Evolutionary conservation across 2,113 vertebrate genomes (phyloP), one percentile per base, ranked within the genome.

Genomic region (Clarias magur): DNA sequence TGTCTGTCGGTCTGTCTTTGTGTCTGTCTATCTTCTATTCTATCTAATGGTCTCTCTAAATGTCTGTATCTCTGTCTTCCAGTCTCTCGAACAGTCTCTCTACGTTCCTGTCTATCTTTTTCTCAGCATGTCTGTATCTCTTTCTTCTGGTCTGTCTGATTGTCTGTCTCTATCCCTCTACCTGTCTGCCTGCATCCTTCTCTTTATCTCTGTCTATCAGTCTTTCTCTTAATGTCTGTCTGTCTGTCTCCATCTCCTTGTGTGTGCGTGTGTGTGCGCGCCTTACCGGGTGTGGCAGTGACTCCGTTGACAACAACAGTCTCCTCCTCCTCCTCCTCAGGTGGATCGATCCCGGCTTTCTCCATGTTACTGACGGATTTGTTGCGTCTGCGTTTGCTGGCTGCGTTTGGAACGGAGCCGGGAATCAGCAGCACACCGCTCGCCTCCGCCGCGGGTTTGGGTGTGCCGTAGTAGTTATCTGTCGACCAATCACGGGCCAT

Each of bases 321-420:
- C 94, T 99, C 97, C 91, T 99, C 98, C 91, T 97, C 96, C 65
- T 99, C 98, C 81, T 99, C 98, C 91, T 98, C 97, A 0, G 97
- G 97, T 59, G 97, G 97, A 88, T 99, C 98, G 89, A 98, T 94
- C 90, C 97, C 96, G 57, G 97, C 96, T 92, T 98, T 99, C 90
- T 99, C 98, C 99, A 99, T 99, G 94, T 99, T 97, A 95, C 97
- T 99, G 92, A 99, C 97, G 42, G 98, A 99, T 88, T 99, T 99
- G 95, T 99, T 99, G 87, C 98, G 96, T 91, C 96, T 98, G 87
- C 98, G 95, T 92, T 99, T 99, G 92, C 97, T 97, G 95, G 97
- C 97, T 80, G 97, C 95, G 90, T 97, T 97, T 91, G 97, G 97
- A 93, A 96, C 96, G 92, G 96, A 96, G 89, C 98, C 98, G 75